phyloP scores from a whole-genome alignment of 1,140 invertebrate genomes.

The Metopolophium dirhodum region DNA sequence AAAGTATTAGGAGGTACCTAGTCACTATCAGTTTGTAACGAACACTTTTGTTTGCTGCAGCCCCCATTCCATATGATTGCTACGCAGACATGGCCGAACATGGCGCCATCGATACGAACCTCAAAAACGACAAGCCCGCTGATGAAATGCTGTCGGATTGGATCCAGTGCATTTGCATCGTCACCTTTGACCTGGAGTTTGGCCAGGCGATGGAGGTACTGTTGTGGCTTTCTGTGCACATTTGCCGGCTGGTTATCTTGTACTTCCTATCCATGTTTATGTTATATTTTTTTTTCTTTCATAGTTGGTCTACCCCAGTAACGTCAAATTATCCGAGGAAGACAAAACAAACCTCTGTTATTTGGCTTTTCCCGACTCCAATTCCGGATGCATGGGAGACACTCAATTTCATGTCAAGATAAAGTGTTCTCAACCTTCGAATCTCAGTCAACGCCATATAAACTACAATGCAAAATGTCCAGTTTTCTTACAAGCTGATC shows the following conservation, averaged over 20 bases:
- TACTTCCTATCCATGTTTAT: not conserved
- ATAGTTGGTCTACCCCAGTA: slow-evolving; percentile 84
- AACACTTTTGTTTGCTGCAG: not conserved
- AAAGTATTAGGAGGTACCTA: not conserved
- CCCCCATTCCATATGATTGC: not conserved
- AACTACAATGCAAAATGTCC: slow-evolving; percentile 78
- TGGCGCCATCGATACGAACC: not conserved
- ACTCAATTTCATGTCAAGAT: slow-evolving; percentile 95
- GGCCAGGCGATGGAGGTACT: slow-evolving; percentile 92
- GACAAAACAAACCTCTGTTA: slow-evolving; percentile 98
- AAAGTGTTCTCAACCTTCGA: slow-evolving; percentile 62
- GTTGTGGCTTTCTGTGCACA: not conserved
- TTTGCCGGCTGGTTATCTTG: not conserved
- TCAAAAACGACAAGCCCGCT: not conserved
- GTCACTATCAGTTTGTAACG: not conserved
- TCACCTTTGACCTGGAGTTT: slow-evolving; percentile 97
- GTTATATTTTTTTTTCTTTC: slow-evolving; percentile 60
- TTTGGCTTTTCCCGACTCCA: slow-evolving; percentile 97
- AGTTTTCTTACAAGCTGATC: slow-evolving; percentile 76
- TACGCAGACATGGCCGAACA: not conserved
- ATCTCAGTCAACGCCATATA: slow-evolving; percentile 48
- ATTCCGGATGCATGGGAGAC: slow-evolving; percentile 98
- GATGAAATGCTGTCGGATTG: slow-evolving; percentile 79
- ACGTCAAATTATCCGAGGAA: slow-evolving; percentile 84
- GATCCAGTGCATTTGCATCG: slow-evolving; percentile 96